Percentiles rank a stretch among this genome's conserved stretches.
Conservation (phyloP, 2,888 invertebrate species). For the Cephalotes varians region DNA sequence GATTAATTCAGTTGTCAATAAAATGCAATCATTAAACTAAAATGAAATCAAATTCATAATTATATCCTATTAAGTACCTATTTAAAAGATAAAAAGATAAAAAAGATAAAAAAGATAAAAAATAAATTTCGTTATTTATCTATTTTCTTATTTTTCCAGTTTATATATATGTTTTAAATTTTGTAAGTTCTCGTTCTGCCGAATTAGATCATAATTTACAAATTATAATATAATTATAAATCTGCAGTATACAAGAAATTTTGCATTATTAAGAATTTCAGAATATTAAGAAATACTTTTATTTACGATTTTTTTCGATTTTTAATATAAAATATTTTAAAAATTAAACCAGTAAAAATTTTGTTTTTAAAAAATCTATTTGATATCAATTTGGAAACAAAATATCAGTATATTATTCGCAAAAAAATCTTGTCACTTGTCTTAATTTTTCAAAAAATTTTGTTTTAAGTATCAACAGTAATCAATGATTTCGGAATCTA, state of each 20-base stretch:
- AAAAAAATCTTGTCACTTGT: neutral
- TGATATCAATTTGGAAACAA: neutral
- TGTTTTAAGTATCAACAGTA: neutral
- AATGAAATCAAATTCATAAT: neutral
- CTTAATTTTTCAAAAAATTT: neutral
- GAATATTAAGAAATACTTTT: neutral
- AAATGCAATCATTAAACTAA: neutral
- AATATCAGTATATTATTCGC: neutral
- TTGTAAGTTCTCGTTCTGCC: neutral
- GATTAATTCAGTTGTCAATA: neutral
- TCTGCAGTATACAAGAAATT: neutral
- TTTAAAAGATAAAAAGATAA: too few relatives aligned
- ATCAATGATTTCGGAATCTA: neutral
- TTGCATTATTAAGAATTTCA: neutral
- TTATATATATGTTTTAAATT: neutral
- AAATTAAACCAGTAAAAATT: neutral
- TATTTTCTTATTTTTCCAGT: too few relatives aligned
- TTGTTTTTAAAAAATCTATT: neutral
- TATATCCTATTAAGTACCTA: neutral
- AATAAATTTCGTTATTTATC: neutral
- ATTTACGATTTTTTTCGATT: neutral
- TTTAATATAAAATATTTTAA: neutral
- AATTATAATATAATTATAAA: neutral
- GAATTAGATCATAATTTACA: neutral
- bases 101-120: neutral